Conservation (phyloP, 2,888 invertebrate species). For the Julus scandinavius region DNA sequence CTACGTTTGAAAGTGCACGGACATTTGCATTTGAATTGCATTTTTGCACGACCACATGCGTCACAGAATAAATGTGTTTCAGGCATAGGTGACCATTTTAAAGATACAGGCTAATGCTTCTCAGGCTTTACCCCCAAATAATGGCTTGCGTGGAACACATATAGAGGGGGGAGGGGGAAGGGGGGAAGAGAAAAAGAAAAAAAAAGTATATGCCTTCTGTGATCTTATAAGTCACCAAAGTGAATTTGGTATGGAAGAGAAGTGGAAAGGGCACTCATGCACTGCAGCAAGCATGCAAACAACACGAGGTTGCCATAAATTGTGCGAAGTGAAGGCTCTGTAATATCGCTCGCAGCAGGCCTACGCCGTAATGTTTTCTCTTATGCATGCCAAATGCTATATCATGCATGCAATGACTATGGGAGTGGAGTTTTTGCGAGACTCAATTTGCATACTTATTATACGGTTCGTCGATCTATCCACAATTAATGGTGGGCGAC, state of each 20-base stretch:
- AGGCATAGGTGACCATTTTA: conserved; percentile 40
- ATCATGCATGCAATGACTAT: conserved; percentile 44
- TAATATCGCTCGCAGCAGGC: conserved; percentile 45
- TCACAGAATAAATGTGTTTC: conserved; percentile 40
- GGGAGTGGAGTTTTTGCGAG: conserved; percentile 38
- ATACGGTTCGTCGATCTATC: conserved; percentile 45
- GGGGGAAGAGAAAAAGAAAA: background rate
- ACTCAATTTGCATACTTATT: conserved; percentile 43
- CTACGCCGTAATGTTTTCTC: conserved; percentile 37
- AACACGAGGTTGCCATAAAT: conserved; percentile 45
- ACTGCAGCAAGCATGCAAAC: conserved; percentile 43
- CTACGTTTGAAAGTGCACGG: background rate
- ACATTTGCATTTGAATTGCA: conserved; percentile 44
- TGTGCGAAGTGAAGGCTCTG: conserved; percentile 19
- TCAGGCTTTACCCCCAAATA: conserved; percentile 33
- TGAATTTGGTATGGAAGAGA: conserved; percentile 45
- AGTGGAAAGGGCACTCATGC: conserved; percentile 46
- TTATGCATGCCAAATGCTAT: conserved; percentile 46
- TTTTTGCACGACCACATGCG: conserved; percentile 36
- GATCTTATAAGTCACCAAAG: conserved; percentile 46
- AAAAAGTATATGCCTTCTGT: conserved; percentile 27
- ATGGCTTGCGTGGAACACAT: conserved; percentile 28
- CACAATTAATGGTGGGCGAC: conserved; percentile 39
- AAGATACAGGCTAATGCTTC: conserved; percentile 36
- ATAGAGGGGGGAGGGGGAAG: background rate